Evolutionary conservation across 92 coral and sea anemone genomes (phyloP).

Genomic region (Metridium senile): DNA sequence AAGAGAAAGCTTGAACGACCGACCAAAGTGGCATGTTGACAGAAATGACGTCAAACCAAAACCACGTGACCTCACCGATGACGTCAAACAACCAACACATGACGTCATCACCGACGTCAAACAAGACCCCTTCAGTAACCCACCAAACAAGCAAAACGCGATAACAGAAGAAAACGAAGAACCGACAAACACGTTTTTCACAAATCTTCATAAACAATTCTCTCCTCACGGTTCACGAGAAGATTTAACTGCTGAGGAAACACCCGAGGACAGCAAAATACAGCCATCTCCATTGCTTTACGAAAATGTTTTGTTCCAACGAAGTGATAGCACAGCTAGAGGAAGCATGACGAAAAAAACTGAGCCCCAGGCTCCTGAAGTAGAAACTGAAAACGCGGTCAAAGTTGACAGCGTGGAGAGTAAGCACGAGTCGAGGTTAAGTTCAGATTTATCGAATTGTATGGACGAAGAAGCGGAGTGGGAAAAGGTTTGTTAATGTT

Average conservation of each 20-base stretch:
- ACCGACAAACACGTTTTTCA: slow-evolving; percentile 37
- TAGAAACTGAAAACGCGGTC: neutral
- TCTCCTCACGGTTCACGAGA: slow-evolving; percentile 69
- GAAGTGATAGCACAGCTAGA: slow-evolving; percentile 46
- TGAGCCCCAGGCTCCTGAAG: slow-evolving; percentile 16
- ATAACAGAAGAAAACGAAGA: neutral
- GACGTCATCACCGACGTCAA: slow-evolving; percentile 4
- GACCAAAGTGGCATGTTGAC: slow-evolving; percentile 24
- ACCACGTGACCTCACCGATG: neutral
- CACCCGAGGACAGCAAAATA: slow-evolving; percentile 31
- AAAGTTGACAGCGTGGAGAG: slow-evolving; percentile 2
- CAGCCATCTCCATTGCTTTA: slow-evolving; percentile 74
- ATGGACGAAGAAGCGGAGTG: slow-evolving; percentile 93
- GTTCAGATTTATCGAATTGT: slow-evolving; percentile 35
- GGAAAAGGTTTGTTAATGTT: slow-evolving; percentile 68
- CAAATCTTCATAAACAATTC: slow-evolving; percentile 53
- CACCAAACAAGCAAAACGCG: slow-evolving; percentile 17
- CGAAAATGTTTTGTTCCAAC: slow-evolving; percentile 90
- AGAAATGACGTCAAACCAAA: neutral
- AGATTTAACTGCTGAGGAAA: slow-evolving; percentile 44
- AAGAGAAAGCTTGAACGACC: slow-evolving; percentile 67
- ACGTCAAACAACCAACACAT: slow-evolving; percentile 18
- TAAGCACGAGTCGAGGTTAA: slow-evolving; percentile 41
- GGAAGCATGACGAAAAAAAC: slow-evolving; percentile 23
- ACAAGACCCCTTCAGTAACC: slow-evolving; percentile 76